Evolutionary conservation across 2,888 invertebrate species (phyloP), one percentile per base, ranked within the genome.

Genomic region (Gymnocheta viridis): DNA sequence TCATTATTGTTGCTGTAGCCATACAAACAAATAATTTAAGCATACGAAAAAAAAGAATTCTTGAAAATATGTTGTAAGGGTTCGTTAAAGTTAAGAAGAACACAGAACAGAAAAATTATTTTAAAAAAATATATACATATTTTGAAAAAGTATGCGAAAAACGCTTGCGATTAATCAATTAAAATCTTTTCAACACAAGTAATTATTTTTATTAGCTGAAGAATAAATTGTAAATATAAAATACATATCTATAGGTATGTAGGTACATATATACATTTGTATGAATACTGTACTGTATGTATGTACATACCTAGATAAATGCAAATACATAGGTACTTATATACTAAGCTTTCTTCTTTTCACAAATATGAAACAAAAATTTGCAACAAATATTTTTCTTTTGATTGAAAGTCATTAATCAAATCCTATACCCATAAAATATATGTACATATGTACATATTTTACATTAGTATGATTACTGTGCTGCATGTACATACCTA

Each of bases 21-120:
- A 51, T 49, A 19, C 56, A 81, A 44, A 81, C 51, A 49, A 81
- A 81, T 81, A 84, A 84, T 84, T 83, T 80, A 76, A 44, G 79
- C 70, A 41, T 17, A 56, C 12, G 5, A 1, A 44, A 64, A 70
- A 73, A 32, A 41, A n/a, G 44, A 70, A 79, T 38, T 78, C 44
- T 78, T 69, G n/a, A 69, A 79, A 78, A 69, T 62, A 51, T 54
- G 54, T 27, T 54, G 47, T 47, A 58, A 77, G 60, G 51, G 62
- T 80, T 77, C 76, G 72, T 83, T 74, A 67, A 81, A 60, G 24
- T 27, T 58, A 41, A 44, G 56, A 74, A 56, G 41, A 51, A 41
- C 17, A 29, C 10, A 49, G 27, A 49, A 56, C 41, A 24, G 35
- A 38, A 67, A 51, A 60, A 49, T 56, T 35, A 19, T 54, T 2